phyloP scores from a whole-genome alignment of 2,888 invertebrate genomes.

The Rutpela maculata region DNA sequence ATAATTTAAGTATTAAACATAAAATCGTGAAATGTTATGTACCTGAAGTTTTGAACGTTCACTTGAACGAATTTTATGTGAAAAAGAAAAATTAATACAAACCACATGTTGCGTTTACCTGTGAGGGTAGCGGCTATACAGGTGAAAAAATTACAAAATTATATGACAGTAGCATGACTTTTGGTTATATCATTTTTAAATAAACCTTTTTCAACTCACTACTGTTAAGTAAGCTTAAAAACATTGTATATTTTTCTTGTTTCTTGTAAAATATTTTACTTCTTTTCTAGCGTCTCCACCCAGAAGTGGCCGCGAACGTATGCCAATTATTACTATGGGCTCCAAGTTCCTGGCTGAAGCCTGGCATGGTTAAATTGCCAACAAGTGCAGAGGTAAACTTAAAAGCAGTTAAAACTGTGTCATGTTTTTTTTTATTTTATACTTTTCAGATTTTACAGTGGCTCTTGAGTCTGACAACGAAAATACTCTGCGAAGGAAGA shows the following conservation, averaged over 20 bases:
- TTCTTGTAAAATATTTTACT: conserved; percentile 12
- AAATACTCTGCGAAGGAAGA: conserved; percentile 81
- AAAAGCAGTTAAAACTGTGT: not conserved
- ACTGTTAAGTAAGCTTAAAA: too few species aligned
- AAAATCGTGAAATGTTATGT: too few species aligned
- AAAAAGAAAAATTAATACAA: too few species aligned
- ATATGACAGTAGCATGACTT: too few species aligned
- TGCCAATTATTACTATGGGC: conserved; percentile 86
- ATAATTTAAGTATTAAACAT: too few species aligned
- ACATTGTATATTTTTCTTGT: not conserved
- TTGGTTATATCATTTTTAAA: too few species aligned
- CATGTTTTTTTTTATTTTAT: not conserved
- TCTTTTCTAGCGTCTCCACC: conserved; percentile 74
- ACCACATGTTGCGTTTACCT: too few species aligned
- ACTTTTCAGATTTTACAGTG: conserved; percentile 81
- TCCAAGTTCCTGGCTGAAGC: conserved; percentile 81
- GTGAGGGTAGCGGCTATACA: too few species aligned
- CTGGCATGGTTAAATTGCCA: conserved; percentile 75
- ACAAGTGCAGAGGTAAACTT: conserved; percentile 79
- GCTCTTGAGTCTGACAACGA: conserved; percentile 84
- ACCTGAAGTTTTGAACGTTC: too few species aligned
- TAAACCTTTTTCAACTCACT: too few species aligned
- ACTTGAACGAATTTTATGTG: too few species aligned
- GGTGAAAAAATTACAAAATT: too few species aligned
- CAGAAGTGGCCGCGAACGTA: conserved; percentile 85